phyloP scores from a whole-genome alignment of 2,113 vertebrate species.

The Motacilla tschutschensis region DNA sequence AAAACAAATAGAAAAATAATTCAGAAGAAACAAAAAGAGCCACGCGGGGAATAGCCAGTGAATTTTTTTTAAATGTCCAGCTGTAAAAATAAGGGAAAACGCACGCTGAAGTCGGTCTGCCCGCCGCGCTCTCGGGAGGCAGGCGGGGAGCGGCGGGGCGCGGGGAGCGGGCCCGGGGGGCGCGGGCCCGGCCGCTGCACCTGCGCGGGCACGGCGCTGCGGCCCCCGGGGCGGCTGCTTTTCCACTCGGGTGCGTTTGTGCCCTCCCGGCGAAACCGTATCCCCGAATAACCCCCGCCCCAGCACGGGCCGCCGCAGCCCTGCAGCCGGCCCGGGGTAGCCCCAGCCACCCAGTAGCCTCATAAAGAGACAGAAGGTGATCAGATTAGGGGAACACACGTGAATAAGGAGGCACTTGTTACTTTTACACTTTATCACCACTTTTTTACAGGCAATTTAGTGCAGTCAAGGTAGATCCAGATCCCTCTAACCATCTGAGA shows the following conservation, averaged over 20 bases:
- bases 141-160: neutral
- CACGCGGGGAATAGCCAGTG: neutral
- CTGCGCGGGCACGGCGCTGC: neutral
- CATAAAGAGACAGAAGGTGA: constrained; percentile 62
- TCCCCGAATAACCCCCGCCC: constrained; percentile 44
- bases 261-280: neutral
- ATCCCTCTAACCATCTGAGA: constrained; percentile 27
- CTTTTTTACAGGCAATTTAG: constrained; percentile 55
- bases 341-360: constrained; percentile 61
- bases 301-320: constrained; percentile 9
- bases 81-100: neutral
- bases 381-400: constrained; percentile 57
- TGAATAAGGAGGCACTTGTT: constrained; percentile 61
- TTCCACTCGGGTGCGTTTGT: neutral
- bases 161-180: neutral
- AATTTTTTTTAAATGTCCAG: neutral
- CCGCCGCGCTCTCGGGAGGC: neutral
- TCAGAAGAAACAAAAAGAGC: neutral
- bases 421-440: constrained; percentile 63
- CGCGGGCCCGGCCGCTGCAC: neutral
- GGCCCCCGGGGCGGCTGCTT: neutral
- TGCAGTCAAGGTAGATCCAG: constrained; percentile 39
- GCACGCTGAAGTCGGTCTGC: neutral
- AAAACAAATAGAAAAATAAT: neutral
- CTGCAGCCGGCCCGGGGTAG: constrained; percentile 18